A percentile compares a stretch with the other conserved stretches of the same genome.
Conservation (phyloP, 2,113 vertebrate genomes). For the Engystomops pustulosus region DNA sequence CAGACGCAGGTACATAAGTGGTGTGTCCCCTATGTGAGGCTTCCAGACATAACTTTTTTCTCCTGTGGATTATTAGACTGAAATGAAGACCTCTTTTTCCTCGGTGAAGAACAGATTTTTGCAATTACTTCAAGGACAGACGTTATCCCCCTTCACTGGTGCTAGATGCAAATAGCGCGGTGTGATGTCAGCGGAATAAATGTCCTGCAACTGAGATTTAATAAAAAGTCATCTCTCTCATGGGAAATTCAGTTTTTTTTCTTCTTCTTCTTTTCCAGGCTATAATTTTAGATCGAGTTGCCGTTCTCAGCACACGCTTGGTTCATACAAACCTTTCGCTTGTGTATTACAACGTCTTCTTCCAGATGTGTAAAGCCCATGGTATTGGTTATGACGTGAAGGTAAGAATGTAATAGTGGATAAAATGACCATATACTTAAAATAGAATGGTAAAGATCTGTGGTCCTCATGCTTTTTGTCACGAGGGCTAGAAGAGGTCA, state of each 20-base stretch:
- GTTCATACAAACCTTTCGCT: constrained; percentile 79
- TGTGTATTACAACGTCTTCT: constrained; percentile 78
- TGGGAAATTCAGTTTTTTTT: constrained; percentile 19
- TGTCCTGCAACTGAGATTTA: constrained; percentile 25
- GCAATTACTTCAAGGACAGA: constrained; percentile 11
- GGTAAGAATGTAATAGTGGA: constrained; percentile 70
- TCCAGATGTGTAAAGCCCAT: constrained; percentile 79
- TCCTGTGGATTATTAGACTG: constrained; percentile 29
- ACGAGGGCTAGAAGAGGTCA: too few relatives aligned
- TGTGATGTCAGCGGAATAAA: constrained; percentile 7
- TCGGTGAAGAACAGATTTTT: background rate
- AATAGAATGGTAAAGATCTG: too few relatives aligned
- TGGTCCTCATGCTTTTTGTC: too few relatives aligned
- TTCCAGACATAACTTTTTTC: background rate
- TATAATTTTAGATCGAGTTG: constrained; percentile 64
- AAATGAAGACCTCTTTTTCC: constrained; percentile 17
- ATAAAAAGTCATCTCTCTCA: constrained; percentile 24
- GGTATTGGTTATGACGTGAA: constrained; percentile 83
- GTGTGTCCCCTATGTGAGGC: constrained; percentile 32
- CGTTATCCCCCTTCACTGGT: background rate
- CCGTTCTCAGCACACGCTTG: constrained; percentile 77
- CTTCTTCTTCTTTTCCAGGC: constrained; percentile 59
- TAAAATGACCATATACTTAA: background rate
- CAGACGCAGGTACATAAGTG: constrained; percentile 10
- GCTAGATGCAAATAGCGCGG: constrained; percentile 5